Conservation (phyloP, 2,113 vertebrate genomes). For the Dasypus novemcinctus region DNA sequence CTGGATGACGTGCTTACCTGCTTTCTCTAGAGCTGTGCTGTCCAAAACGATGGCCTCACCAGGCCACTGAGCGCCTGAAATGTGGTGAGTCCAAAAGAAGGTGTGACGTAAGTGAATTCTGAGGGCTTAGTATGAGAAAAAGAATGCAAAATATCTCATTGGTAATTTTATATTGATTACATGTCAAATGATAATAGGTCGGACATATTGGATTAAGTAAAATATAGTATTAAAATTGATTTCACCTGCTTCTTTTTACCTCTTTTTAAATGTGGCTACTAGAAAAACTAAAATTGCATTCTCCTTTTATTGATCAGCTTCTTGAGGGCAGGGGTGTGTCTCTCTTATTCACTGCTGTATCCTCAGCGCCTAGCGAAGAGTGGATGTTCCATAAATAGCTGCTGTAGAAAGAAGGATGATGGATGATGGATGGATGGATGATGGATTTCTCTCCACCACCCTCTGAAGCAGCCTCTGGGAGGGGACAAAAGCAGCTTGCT, state of each 20-base stretch:
- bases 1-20: not conserved
- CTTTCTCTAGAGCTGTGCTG: not conserved
- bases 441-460: not conserved
- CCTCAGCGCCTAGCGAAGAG: not conserved
- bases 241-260: not conserved
- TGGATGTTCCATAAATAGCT: not conserved
- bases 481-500: not conserved
- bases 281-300: not conserved
- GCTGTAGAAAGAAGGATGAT: not conserved
- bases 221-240: not conserved
- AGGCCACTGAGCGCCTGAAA: not conserved
- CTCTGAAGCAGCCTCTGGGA: not conserved
- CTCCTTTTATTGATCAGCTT: not conserved
- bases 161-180: not conserved
- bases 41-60: accelerated
- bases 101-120: not conserved
- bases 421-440: not conserved
- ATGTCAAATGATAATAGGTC: not conserved
- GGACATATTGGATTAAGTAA: not conserved
- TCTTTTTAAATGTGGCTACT: not conserved
- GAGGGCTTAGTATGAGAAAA: not conserved
- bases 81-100: not conserved
- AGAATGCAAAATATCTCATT: not conserved
- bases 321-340: not conserved
- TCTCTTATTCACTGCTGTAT: not conserved